Evolutionary conservation across 1,140 invertebrate species (phyloP).

Genomic region (Leptopilina clavipes): DNA sequence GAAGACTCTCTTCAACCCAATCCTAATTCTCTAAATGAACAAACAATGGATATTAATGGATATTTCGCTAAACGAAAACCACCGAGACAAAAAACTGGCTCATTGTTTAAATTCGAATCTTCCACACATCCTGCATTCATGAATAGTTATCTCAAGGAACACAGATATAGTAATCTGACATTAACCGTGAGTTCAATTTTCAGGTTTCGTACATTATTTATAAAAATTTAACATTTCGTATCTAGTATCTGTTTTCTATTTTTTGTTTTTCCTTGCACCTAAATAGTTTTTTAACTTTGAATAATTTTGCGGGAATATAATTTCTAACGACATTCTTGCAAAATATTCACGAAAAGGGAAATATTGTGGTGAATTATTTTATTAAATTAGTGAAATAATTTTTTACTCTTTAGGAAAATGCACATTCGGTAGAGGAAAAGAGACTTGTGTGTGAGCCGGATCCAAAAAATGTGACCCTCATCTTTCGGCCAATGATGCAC

Average conservation of each 20-base stretch:
- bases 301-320: too few species aligned
- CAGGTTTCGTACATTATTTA: not conserved
- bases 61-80: constrained; percentile 82
- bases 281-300: too few species aligned
- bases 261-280: constrained; percentile 9
- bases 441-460: constrained; percentile 82
- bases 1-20: constrained; percentile 77
- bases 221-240: too few species aligned
- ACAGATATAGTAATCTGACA: constrained; percentile 64
- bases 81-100: constrained; percentile 78
- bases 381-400: constrained; percentile 36
- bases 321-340: too few species aligned
- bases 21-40: constrained; percentile 76
- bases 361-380: too few species aligned
- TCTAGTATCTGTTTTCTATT: not conserved
- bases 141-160: constrained; percentile 81
- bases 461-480: constrained; percentile 84
- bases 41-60: constrained; percentile 78
- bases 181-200: constrained; percentile 52
- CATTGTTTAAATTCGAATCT: constrained; percentile 87
- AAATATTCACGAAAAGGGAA: too few species aligned
- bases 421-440: constrained; percentile 69
- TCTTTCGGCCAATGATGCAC: constrained; percentile 84
- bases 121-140: constrained; percentile 84
- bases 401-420: constrained; percentile 62